A percentile compares a stretch with the other conserved stretches of the same genome.
Conservation (phyloP, 2,797 vertebrate genomes). For the Diglossa cyanea region DNA sequence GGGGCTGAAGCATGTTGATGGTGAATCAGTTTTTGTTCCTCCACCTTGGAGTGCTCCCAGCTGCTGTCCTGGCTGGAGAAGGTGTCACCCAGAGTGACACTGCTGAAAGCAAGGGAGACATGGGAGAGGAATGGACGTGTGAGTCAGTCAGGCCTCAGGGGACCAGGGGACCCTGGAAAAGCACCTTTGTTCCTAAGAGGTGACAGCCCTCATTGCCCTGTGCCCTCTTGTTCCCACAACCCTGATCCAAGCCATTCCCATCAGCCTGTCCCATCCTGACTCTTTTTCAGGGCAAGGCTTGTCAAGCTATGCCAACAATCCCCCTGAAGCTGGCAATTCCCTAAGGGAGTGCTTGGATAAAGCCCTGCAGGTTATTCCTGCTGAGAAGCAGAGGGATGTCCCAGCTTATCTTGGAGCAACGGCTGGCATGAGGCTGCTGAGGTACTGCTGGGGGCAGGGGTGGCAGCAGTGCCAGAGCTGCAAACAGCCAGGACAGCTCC, state of each 20-base stretch:
- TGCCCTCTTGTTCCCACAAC: neutral
- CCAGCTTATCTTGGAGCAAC: constrained; percentile 87
- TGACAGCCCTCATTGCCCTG: neutral
- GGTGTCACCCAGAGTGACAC: neutral
- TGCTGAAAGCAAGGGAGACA: neutral
- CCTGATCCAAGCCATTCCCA: neutral
- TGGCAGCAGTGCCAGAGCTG: neutral
- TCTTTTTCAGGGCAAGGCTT: constrained; percentile 80
- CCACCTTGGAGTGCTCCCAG: neutral
- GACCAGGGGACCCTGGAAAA: neutral
- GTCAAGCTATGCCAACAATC: constrained; percentile 79
- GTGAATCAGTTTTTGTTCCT: neutral
- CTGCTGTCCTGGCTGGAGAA: neutral
- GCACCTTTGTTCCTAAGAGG: neutral
- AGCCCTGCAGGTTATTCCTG: constrained; percentile 77
- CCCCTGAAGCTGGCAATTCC: constrained; percentile 73
- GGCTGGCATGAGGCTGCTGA: constrained; percentile 84
- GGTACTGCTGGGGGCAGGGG: constrained; percentile 23
- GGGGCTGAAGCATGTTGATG: neutral
- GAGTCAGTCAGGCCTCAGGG: neutral
- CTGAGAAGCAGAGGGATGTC: constrained; percentile 71
- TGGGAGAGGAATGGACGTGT: fast-evolving
- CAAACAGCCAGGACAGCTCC: neutral
- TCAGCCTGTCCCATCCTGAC: neutral
- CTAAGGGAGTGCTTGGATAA: constrained; percentile 78